phyloP scores from a whole-genome alignment of 1,140 invertebrate species.

The Drosophila simulans region DNA sequence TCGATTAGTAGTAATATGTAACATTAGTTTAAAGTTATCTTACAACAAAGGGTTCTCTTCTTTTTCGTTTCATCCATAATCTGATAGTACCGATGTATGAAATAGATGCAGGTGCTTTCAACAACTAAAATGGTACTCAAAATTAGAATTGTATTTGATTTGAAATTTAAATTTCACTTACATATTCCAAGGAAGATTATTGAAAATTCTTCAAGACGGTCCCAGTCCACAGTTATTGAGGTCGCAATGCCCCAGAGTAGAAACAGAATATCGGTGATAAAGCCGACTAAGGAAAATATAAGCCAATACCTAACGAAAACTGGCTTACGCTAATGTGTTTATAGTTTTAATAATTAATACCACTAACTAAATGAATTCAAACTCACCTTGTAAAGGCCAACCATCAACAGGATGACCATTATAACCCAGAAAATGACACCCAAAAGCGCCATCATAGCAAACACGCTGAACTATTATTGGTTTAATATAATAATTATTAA shows the following conservation, averaged over 20 bases:
- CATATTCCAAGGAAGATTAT: slow-evolving; percentile 60
- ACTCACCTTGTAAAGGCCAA: slow-evolving; percentile 61
- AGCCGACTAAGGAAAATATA: slow-evolving; percentile 55
- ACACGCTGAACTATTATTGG: slow-evolving; percentile 41
- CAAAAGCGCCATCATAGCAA: slow-evolving; percentile 47
- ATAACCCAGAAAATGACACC: slow-evolving; percentile 63
- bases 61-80: slow-evolving; percentile 17
- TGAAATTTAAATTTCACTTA: slow-evolving; percentile 2
- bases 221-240: slow-evolving; percentile 51
- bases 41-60: slow-evolving; percentile 19
- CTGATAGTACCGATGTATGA: slow-evolving; percentile 51
- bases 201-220: slow-evolving; percentile 36
- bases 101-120: slow-evolving; percentile 46
- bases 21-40: background rate
- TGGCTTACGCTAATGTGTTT: slow-evolving; percentile 34
- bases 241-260: slow-evolving; percentile 48
- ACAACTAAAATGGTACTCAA: slow-evolving; percentile 31
- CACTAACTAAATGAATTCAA: too few species aligned
- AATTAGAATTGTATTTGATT: background rate
- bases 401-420: slow-evolving; percentile 51
- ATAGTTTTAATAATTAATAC: background rate
- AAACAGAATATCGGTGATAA: slow-evolving; percentile 47
- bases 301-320: slow-evolving; percentile 48
- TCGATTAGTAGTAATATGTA: background rate
- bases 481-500: background rate